phyloP scores from a whole-genome alignment of 2,888 invertebrate species.

The Augiades crinisus region DNA sequence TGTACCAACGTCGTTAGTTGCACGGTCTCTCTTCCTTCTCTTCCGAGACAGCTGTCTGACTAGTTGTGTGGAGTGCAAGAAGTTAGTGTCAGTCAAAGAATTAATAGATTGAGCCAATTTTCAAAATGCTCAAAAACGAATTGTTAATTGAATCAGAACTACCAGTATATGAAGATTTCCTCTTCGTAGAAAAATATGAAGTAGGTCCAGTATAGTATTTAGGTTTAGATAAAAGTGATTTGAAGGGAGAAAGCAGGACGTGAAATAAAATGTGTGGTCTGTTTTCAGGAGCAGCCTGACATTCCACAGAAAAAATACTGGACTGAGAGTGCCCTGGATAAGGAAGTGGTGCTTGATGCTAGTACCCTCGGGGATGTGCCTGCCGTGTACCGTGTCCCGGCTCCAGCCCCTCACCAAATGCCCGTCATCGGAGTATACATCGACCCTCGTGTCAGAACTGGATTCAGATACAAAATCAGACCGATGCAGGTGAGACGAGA shows the following conservation, averaged over 20 bases:
- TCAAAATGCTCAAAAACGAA: not conserved
- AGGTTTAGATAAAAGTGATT: too few relatives aligned
- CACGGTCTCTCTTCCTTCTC: constrained; percentile 15
- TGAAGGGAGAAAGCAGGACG: too few relatives aligned
- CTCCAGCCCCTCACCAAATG: constrained; percentile 83
- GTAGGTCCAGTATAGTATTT: too few relatives aligned
- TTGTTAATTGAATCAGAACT: not conserved
- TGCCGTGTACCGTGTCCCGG: constrained; percentile 83
- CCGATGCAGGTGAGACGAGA: constrained; percentile 81
- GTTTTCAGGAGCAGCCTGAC: constrained; percentile 59
- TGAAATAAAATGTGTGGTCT: not conserved
- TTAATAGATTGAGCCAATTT: not conserved
- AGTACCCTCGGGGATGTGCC: constrained; percentile 84
- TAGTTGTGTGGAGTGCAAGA: not conserved
- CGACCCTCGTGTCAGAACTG: constrained; percentile 86
- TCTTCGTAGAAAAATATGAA: constrained; percentile 1
- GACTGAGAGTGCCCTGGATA: constrained; percentile 49
- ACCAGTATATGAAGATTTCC: not conserved
- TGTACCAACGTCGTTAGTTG: not conserved
- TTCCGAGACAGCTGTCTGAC: not conserved
- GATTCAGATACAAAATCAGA: constrained; percentile 88
- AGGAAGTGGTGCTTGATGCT: constrained; percentile 78
- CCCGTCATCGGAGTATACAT: constrained; percentile 88
- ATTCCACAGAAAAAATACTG: constrained; percentile 54
- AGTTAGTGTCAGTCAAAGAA: not conserved